Evolutionary conservation across 2,888 invertebrate genomes (phyloP).

Genomic region (Lissocephala sabroskyi): DNA sequence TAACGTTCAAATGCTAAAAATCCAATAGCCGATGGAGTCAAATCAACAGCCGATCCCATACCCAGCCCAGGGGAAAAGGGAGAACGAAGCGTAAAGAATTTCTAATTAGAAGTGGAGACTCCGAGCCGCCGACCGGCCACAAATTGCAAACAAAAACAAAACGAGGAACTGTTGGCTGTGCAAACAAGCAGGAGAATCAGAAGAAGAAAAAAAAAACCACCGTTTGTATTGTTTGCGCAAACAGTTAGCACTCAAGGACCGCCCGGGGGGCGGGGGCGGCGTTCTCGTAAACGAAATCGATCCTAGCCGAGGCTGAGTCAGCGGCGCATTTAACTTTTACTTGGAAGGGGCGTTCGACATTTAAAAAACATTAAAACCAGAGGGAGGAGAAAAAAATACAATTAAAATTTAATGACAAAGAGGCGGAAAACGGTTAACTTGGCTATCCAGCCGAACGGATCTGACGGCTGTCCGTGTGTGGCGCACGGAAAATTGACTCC

Average conservation of each 20-base stretch:
- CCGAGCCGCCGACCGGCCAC: slow-evolving; percentile 33
- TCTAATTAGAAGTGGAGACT: slow-evolving; percentile 60
- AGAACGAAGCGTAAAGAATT: slow-evolving; percentile 58
- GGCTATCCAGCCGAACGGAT: too few species aligned
- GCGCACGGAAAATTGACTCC: slow-evolving; percentile 27
- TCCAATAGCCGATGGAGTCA: slow-evolving; percentile 18
- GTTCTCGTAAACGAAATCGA: slow-evolving; percentile 36
- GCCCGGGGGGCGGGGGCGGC: slow-evolving; percentile 2
- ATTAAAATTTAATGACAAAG: slow-evolving; percentile 63
- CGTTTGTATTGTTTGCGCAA: slow-evolving; percentile 51
- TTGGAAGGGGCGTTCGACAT: slow-evolving; percentile 26
- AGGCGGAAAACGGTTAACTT: slow-evolving; percentile 47
- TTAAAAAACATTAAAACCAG: slow-evolving; percentile 1
- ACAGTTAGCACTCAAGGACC: slow-evolving; percentile 54
- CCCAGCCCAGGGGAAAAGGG: background rate
- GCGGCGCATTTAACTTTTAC: too few species aligned
- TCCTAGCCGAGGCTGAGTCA: slow-evolving; percentile 10
- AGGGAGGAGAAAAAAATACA: too few species aligned
- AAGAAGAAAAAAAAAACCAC: too few species aligned
- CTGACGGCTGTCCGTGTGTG: slow-evolving; percentile 3
- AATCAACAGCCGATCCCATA: background rate
- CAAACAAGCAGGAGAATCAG: too few species aligned
- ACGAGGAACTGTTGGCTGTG: slow-evolving; percentile 38
- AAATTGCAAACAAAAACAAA: slow-evolving; percentile 63
- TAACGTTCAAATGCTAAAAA: slow-evolving; percentile 65